phyloP scores from a whole-genome alignment of 2,113 vertebrate species.

The Syngnathus typhle region DNA sequence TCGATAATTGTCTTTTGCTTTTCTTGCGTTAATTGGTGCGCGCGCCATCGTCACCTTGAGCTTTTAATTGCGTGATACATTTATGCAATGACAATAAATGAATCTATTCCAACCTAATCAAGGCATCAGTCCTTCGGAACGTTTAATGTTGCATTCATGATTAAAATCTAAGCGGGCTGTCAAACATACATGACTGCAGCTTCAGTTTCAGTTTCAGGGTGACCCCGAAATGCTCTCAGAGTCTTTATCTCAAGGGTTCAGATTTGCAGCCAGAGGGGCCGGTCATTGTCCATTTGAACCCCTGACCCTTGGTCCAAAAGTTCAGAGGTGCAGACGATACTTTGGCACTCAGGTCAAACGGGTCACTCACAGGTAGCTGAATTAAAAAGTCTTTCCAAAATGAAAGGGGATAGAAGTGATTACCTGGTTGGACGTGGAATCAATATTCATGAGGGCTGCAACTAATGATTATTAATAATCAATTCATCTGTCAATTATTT shows the following conservation, averaged over 20 bases:
- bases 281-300: slow-evolving; percentile 52
- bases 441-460: no score
- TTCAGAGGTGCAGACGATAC: slow-evolving; percentile 46
- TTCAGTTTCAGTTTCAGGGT: slow-evolving; percentile 33
- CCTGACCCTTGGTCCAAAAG: slow-evolving; percentile 44
- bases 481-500: no score
- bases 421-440: no score
- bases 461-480: no score
- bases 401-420: no score
- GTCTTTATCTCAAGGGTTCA: slow-evolving; percentile 46
- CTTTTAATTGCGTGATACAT: not conserved
- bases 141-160: slow-evolving; percentile 47
- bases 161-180: slow-evolving; percentile 46
- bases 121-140: slow-evolving; percentile 45
- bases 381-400: not conserved
- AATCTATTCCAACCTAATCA: slow-evolving; percentile 12
- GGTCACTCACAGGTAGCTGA: not conserved
- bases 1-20: slow-evolving; percentile 27
- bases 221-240: slow-evolving; percentile 20
- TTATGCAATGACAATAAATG: not conserved
- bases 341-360: slow-evolving; percentile 23
- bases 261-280: slow-evolving; percentile 35
- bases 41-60: not conserved
- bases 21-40: not conserved
- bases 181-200: slow-evolving; percentile 46